Evolutionary conservation across 1,140 invertebrate species (phyloP).

Genomic region (Matsumurasca onukii): DNA sequence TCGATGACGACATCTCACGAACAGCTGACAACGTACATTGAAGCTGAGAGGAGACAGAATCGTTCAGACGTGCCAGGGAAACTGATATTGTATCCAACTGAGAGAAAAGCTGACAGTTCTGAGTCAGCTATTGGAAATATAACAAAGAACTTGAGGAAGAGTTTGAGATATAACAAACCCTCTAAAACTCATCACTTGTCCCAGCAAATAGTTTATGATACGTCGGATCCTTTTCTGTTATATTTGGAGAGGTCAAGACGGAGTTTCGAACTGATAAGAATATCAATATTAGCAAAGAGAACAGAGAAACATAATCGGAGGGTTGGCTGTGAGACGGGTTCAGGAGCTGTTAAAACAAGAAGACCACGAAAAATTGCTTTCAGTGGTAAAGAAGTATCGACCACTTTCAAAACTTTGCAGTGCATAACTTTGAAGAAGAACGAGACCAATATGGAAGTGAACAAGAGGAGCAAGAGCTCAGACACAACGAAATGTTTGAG

Average conservation of each 20-base stretch:
- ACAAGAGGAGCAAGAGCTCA: slow-evolving; percentile 38
- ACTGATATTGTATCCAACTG: slow-evolving; percentile 2
- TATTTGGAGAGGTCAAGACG: slow-evolving; percentile 24
- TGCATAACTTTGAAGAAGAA: slow-evolving; percentile 17
- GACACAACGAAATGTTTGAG: slow-evolving; percentile 12
- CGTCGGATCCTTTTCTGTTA: slow-evolving; percentile 22
- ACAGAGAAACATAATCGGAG: slow-evolving; percentile 19
- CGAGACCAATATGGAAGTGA: slow-evolving; percentile 34
- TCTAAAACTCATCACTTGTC: not conserved
- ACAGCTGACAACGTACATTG: not conserved
- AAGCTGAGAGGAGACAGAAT: not conserved
- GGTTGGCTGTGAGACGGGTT: not conserved
- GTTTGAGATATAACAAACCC: slow-evolving; percentile 12
- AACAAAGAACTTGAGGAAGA: slow-evolving; percentile 9
- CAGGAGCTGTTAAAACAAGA: slow-evolving; percentile 8
- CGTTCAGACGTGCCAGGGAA: slow-evolving; percentile 1
- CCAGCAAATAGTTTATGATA: slow-evolving; percentile 20
- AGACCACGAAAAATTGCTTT: slow-evolving; percentile 16
- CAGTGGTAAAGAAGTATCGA: slow-evolving; percentile 14
- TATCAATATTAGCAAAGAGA: not conserved
- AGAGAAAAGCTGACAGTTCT: slow-evolving; percentile 16
- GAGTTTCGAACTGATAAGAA: slow-evolving; percentile 15
- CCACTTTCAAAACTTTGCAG: slow-evolving; percentile 14
- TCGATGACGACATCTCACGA: not conserved
- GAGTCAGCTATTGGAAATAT: slow-evolving; percentile 4